Evolutionary conservation across 2,888 invertebrate genomes (phyloP).

Genomic region (Catocala sponsa): DNA sequence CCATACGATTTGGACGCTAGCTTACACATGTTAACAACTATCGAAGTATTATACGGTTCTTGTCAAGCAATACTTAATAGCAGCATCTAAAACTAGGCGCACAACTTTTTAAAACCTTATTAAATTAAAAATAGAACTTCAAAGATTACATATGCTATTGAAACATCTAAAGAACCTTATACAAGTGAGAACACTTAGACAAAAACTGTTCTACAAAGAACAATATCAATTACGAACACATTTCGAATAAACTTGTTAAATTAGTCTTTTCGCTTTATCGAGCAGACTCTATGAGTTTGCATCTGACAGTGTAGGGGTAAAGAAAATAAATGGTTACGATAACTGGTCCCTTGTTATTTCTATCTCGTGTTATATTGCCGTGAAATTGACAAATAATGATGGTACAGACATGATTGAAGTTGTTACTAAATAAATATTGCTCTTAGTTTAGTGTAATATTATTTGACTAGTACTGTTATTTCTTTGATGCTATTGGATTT

Average conservation of each 20-base stretch:
- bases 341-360: constrained; percentile 27
- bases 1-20: too few species aligned
- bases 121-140: too few species aligned
- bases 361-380: constrained; percentile 27
- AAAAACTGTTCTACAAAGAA: too few species aligned
- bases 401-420: constrained; percentile 5
- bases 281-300: constrained; percentile 26
- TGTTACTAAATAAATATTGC: constrained; percentile 4
- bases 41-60: too few species aligned
- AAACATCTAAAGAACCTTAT: constrained; percentile 1
- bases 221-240: not conserved
- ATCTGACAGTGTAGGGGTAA: constrained; percentile 18
- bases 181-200: too few species aligned
- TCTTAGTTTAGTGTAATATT: not conserved
- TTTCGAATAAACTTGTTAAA: constrained; percentile 30
- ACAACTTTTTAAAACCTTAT: too few species aligned
- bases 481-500: not conserved
- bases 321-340: constrained; percentile 28
- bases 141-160: too few species aligned
- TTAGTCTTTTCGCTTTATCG: constrained; percentile 20
- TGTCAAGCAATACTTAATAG: too few species aligned
- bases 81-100: too few species aligned
- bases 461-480: not conserved
- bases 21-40: too few species aligned
- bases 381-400: constrained; percentile 27